A percentile compares a stretch with the other conserved stretches of the same genome.
These are phyloP conservation scores for Pristionchus fissidentatus DNA, from an alignment of 2,888 invertebrate species.

Conservation along the genomic window DNA sequence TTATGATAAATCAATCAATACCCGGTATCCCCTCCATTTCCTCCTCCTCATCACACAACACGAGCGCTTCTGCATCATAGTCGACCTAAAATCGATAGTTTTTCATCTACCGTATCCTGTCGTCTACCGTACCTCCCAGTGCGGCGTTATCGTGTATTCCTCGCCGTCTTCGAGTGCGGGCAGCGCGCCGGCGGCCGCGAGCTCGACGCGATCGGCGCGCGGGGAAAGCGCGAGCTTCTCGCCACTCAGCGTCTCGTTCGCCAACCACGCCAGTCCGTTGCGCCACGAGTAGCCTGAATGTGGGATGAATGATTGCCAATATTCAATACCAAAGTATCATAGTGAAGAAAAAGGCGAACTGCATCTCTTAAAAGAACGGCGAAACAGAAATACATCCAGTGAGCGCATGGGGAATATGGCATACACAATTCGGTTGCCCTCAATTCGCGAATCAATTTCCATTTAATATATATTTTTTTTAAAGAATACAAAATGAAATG, in stretches of 20 bases:
- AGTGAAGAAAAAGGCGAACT: too few relatives aligned
- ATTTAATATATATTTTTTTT: too few relatives aligned
- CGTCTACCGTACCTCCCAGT: conserved; percentile 29
- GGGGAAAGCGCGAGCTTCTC: neutral
- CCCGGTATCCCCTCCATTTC: neutral
- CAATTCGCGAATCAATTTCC: too few relatives aligned
- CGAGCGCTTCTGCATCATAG: neutral
- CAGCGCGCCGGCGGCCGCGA: neutral
- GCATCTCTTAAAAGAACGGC: too few relatives aligned
- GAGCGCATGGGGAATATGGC: too few relatives aligned
- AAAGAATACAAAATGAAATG: too few relatives aligned
- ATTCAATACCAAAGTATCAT: too few relatives aligned
- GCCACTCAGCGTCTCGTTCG: neutral
- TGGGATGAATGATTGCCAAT: too few relatives aligned
- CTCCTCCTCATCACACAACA: neutral
- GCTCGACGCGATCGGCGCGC: neutral
- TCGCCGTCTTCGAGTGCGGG: conserved; percentile 45
- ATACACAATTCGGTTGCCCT: too few relatives aligned
- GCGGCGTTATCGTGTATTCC: conserved; percentile 27
- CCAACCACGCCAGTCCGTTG: conserved; percentile 40
- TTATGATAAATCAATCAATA: neutral
- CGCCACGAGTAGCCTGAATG: conserved; percentile 44
- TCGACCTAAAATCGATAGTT: neutral
- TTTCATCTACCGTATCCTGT: neutral
- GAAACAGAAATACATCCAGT: too few relatives aligned